These are phyloP conservation scores for Anser cygnoides DNA, from an alignment of 2,113 vertebrate species.

Conservation along the genomic window DNA sequence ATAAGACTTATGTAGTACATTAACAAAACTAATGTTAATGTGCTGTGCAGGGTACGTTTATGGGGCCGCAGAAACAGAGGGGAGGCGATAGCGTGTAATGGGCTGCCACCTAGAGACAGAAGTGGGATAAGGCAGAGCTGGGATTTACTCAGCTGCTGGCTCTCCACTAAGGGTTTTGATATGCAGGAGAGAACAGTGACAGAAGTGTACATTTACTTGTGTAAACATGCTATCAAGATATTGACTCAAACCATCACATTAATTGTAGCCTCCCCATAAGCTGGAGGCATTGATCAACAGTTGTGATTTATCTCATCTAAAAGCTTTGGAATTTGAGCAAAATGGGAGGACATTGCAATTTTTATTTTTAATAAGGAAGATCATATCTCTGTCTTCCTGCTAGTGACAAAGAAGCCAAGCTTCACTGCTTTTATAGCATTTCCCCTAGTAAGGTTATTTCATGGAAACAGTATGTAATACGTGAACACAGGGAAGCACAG, in stretches of 20 bases:
- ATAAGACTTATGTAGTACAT: neutral
- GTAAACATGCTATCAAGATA: neutral
- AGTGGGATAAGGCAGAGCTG: neutral
- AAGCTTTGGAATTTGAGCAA: neutral
- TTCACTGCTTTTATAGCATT: neutral
- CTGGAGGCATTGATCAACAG: neutral
- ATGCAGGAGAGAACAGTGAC: neutral
- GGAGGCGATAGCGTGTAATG: neutral
- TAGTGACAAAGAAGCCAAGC: neutral
- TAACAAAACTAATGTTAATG: neutral
- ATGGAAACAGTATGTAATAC: neutral
- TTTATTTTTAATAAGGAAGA: neutral
- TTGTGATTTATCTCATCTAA: neutral
- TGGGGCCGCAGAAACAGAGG: neutral
- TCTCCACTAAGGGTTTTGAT: neutral
- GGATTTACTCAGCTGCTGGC: neutral
- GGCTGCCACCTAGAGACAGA: slow-evolving; percentile 57
- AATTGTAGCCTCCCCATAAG: neutral
- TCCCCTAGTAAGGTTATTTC: neutral
- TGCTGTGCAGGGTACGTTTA: neutral
- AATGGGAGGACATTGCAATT: neutral
- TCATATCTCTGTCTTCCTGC: neutral
- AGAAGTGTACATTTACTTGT: fast-evolving
- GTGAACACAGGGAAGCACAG: neutral
- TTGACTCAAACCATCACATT: neutral